phyloP scores from a whole-genome alignment of 1,140 invertebrate species.

The Tetragnatha versicolor region DNA sequence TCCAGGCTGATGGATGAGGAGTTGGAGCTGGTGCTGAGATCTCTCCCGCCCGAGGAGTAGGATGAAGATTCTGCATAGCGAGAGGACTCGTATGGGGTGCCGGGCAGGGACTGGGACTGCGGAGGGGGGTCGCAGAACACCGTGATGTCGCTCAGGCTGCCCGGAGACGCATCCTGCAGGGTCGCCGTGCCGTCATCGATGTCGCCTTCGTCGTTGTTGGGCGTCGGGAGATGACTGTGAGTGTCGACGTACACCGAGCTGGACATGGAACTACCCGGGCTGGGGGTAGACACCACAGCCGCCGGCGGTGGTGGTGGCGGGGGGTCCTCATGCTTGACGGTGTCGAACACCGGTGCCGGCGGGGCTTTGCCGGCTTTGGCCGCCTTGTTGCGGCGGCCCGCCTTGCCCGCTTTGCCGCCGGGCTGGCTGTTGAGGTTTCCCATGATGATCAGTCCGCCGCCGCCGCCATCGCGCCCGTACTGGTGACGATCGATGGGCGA shows the following conservation, averaged over 20 bases:
- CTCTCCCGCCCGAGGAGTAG: constrained; percentile 19
- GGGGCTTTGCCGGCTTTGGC: not conserved
- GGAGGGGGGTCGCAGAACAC: constrained; percentile 41
- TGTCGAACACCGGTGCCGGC: not conserved
- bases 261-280: constrained; percentile 54
- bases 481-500: constrained; percentile 15
- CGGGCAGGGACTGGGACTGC: constrained; percentile 28
- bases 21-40: constrained; percentile 29
- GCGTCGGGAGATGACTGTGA: constrained; percentile 52
- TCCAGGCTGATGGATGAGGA: constrained; percentile 12
- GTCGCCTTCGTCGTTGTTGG: constrained; percentile 39
- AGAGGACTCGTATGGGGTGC: constrained; percentile 24
- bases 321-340: not conserved
- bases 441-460: constrained; percentile 11
- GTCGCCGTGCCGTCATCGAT: constrained; percentile 46
- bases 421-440: constrained; percentile 52
- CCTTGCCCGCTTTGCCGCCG: constrained; percentile 48
- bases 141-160: constrained; percentile 50
- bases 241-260: constrained; percentile 56
- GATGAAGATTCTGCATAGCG: constrained; percentile 27
- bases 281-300: constrained; percentile 36
- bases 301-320: not conserved
- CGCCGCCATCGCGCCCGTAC: constrained; percentile 4
- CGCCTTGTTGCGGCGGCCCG: not conserved
- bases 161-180: constrained; percentile 36